Evolutionary conservation across 2,888 invertebrate species (phyloP).

Genomic region (Drosophila birchii): DNA sequence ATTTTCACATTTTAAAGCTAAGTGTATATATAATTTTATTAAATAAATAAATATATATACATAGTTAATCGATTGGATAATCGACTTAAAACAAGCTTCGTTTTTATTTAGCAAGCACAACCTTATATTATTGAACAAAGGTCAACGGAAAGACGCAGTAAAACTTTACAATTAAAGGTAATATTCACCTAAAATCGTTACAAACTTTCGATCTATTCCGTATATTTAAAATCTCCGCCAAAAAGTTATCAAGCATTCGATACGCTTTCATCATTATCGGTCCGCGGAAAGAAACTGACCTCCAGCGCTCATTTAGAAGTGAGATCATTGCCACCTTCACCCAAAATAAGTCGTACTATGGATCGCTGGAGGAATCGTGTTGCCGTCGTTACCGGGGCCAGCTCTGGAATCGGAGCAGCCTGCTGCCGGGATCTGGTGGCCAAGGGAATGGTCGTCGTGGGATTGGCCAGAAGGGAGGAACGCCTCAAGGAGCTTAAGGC

Average conservation of each 20-base stretch:
- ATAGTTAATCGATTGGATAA: neutral
- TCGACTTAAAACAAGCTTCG: neutral
- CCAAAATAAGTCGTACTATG: slow-evolving; percentile 40
- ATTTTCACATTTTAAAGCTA: too few relatives aligned
- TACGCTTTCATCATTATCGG: neutral
- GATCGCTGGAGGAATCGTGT: slow-evolving; percentile 69
- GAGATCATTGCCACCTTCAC: neutral
- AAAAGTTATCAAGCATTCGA: neutral
- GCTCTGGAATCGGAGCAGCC: slow-evolving; percentile 71
- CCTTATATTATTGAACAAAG: neutral
- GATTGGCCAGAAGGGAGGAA: slow-evolving; percentile 85
- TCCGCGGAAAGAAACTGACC: too few relatives aligned
- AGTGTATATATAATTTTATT: too few relatives aligned
- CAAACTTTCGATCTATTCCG: neutral
- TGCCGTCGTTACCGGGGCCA: slow-evolving; percentile 73
- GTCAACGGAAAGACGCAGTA: neutral
- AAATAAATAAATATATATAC: neutral
- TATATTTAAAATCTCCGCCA: slow-evolving; percentile 10
- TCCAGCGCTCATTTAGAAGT: neutral
- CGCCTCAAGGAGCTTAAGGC: slow-evolving; percentile 78
- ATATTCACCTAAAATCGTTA: neutral
- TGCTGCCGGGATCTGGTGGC: slow-evolving; percentile 55
- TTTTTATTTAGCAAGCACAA: too few relatives aligned
- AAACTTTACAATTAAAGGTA: too few relatives aligned
- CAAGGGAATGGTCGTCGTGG: slow-evolving; percentile 82